phyloP scores from a whole-genome alignment of 2,113 vertebrate genomes.

The Colinus virginianus region DNA sequence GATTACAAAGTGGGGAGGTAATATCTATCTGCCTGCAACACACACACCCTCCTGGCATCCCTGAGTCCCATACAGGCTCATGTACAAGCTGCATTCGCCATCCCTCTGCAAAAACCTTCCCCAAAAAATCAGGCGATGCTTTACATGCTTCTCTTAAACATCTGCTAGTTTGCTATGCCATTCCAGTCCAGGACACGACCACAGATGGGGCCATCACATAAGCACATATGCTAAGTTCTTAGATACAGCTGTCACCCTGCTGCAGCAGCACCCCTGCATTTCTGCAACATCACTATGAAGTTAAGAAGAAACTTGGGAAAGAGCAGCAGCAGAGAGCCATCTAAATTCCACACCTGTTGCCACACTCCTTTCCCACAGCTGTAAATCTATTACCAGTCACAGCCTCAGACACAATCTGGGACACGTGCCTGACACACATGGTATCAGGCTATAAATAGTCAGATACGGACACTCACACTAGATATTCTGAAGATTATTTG shows the following conservation, averaged over 20 bases:
- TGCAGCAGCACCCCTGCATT: background rate
- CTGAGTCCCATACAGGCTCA: rapidly evolving
- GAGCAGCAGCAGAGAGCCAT: background rate
- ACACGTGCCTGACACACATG: background rate
- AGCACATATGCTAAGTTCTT: background rate
- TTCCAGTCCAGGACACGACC: background rate
- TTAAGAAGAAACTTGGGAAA: background rate
- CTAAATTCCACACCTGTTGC: background rate
- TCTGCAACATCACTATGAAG: background rate
- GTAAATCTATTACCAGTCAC: slow-evolving; percentile 47
- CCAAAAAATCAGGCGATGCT: background rate
- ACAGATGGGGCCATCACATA: background rate
- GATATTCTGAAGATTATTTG: slow-evolving; percentile 13
- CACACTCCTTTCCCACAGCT: background rate
- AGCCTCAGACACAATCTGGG: slow-evolving; percentile 10
- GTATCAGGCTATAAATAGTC: slow-evolving; percentile 31
- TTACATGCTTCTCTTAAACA: background rate
- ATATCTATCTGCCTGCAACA: background rate
- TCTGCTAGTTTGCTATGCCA: background rate
- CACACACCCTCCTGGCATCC: background rate
- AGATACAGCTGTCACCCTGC: background rate
- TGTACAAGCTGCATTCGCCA: background rate
- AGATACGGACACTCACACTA: background rate
- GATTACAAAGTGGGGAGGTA: background rate
- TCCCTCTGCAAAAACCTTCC: background rate